Percentiles rank a stretch among this genome's conserved stretches.
These are phyloP conservation scores for Ursus arctos DNA, from an alignment of 2,113 vertebrate genomes.

Conservation along the genomic window DNA sequence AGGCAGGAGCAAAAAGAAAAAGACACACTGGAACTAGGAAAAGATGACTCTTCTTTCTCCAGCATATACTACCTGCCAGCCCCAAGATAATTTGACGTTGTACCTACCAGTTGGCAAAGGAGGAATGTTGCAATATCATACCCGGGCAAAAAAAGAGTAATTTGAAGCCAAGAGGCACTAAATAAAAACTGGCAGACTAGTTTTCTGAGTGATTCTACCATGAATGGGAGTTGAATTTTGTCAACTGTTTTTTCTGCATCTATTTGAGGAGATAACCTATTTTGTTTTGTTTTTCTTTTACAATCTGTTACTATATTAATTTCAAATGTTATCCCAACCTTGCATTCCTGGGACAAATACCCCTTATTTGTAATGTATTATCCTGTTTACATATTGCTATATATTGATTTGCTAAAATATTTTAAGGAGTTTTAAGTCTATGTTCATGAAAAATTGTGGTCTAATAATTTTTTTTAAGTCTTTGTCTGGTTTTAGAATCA, in stretches of 20 bases:
- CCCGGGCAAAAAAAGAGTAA: not conserved
- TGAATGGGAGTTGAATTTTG: not conserved
- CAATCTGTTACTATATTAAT: not conserved
- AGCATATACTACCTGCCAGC: not conserved
- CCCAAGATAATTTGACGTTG: not conserved
- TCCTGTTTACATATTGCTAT: not conserved
- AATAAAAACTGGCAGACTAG: not conserved
- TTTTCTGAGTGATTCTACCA: not conserved
- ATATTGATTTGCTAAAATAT: constrained; percentile 40
- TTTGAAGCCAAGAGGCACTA: not conserved
- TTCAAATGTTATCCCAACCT: not conserved
- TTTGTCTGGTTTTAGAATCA: constrained; percentile 7
- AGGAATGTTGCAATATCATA: not conserved
- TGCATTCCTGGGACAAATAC: constrained; percentile 28
- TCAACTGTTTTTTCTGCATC: constrained; percentile 10
- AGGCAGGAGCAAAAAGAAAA: constrained; percentile 22
- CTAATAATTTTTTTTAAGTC: not conserved
- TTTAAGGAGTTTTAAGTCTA: constrained; percentile 24
- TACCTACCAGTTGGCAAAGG: not conserved
- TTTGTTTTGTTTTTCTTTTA: not conserved
- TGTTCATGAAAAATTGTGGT: not conserved
- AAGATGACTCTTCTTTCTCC: not conserved
- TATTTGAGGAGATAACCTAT: not conserved
- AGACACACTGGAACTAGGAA: not conserved
- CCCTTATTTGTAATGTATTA: not conserved